These are phyloP conservation scores for Stramonita haemastoma DNA, from an alignment of 2,888 invertebrate species.

Conservation along the genomic window DNA sequence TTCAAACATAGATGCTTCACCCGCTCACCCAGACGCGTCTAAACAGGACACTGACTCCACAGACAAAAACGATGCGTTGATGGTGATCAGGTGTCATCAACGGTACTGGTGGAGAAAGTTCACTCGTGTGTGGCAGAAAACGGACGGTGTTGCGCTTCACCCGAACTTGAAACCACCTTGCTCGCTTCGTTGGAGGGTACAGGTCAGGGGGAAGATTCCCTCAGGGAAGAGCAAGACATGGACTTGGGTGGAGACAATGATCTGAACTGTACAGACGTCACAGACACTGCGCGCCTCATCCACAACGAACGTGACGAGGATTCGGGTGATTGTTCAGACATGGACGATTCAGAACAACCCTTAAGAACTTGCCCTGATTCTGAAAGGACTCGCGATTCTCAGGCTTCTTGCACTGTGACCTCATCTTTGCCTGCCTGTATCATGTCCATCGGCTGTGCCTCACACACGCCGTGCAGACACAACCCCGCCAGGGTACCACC, in stretches of 20 bases:
- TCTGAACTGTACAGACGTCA: background rate
- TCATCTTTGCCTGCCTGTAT: background rate
- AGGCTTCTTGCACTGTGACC: background rate
- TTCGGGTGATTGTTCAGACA: background rate
- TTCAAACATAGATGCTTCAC: background rate
- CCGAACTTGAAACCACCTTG: background rate
- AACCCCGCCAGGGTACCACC: background rate
- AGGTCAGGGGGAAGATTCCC: background rate
- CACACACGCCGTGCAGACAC: background rate
- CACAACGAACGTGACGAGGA: background rate
- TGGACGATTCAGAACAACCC: background rate
- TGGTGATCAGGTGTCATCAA: background rate
- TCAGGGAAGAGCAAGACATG: constrained; percentile 11
- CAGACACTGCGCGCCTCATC: background rate
- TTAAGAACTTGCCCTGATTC: background rate
- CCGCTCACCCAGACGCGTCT: background rate
- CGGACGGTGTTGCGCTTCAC: background rate
- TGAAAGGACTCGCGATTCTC: background rate
- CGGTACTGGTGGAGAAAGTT: background rate
- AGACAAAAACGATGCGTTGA: background rate
- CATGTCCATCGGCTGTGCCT: background rate
- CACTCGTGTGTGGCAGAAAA: background rate
- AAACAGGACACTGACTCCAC: background rate
- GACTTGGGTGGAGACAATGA: background rate
- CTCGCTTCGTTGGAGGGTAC: too few species aligned